These are phyloP conservation scores for Limenitis camilla DNA, from an alignment of 2,888 invertebrate species.

Conservation along the genomic window DNA sequence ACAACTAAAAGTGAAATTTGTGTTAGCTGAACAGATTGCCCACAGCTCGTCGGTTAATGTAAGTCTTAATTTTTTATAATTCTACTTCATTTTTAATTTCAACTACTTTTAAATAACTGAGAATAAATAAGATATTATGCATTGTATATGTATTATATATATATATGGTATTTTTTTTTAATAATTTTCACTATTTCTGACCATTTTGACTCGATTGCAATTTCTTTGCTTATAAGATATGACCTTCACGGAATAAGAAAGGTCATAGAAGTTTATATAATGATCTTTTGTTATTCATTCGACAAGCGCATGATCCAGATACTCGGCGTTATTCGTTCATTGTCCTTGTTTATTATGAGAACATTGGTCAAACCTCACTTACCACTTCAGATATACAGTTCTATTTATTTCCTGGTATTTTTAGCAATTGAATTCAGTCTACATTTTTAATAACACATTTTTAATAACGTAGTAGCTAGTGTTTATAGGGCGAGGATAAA, in stretches of 20 bases:
- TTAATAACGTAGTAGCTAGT: background rate
- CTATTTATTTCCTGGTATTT: constrained; percentile 40
- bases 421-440: constrained; percentile 30
- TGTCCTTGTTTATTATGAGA: constrained; percentile 36
- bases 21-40: no score
- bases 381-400: constrained; percentile 35
- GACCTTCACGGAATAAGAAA: constrained; percentile 57
- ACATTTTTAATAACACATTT: background rate
- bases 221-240: constrained; percentile 24
- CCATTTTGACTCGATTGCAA: constrained; percentile 18
- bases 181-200: background rate
- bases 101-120: no score
- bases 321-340: constrained; percentile 29
- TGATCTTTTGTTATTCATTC: constrained; percentile 35
- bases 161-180: background rate
- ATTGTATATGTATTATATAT: constrained; percentile 11
- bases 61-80: no score
- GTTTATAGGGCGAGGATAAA: constrained; percentile 1
- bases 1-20: no score
- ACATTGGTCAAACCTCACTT: constrained; percentile 34
- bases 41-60: no score
- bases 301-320: constrained; percentile 33
- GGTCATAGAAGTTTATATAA: constrained; percentile 63
- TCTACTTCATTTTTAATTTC: no score
- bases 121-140: no score